Percentiles rank a stretch among this genome's conserved stretches.
Evolutionary conservation across 1,140 invertebrate species (phyloP).

Genomic region (Anadara kagoshimensis): DNA sequence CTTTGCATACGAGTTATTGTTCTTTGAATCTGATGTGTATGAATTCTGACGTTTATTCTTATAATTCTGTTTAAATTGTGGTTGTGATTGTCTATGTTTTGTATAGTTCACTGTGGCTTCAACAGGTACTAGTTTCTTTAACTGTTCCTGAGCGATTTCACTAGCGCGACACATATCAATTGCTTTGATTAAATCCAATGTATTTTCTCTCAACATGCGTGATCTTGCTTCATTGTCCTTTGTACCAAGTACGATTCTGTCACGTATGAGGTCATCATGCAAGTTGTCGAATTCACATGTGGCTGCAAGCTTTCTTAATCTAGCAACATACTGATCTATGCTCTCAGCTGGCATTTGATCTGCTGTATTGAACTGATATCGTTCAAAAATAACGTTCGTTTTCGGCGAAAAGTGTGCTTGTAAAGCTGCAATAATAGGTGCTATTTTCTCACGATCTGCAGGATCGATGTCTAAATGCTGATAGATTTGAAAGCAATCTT

Average conservation of each 20-base stretch:
- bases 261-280: slow-evolving; percentile 25
- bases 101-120: neutral
- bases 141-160: slow-evolving; percentile 12
- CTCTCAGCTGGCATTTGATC: too few relatives aligned
- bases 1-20: too few relatives aligned
- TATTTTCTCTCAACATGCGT: slow-evolving; percentile 21
- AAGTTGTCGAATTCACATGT: slow-evolving; percentile 31
- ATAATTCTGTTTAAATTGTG: too few relatives aligned
- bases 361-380: too few relatives aligned
- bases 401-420: too few relatives aligned
- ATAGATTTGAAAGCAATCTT: too few relatives aligned
- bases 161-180: slow-evolving; percentile 17
- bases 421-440: too few relatives aligned
- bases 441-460: too few relatives aligned
- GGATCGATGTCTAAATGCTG: too few relatives aligned
- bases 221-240: slow-evolving; percentile 10
- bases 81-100: neutral
- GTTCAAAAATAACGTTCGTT: too few relatives aligned
- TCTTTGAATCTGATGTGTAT: too few relatives aligned
- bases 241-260: slow-evolving; percentile 23
- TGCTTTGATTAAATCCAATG: slow-evolving; percentile 13
- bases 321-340: slow-evolving; percentile 11
- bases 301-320: slow-evolving; percentile 13
- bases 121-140: slow-evolving; percentile 1
- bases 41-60: too few relatives aligned